Conservation (phyloP, 2,888 invertebrate species). For the Orthonevra nobilis region DNA sequence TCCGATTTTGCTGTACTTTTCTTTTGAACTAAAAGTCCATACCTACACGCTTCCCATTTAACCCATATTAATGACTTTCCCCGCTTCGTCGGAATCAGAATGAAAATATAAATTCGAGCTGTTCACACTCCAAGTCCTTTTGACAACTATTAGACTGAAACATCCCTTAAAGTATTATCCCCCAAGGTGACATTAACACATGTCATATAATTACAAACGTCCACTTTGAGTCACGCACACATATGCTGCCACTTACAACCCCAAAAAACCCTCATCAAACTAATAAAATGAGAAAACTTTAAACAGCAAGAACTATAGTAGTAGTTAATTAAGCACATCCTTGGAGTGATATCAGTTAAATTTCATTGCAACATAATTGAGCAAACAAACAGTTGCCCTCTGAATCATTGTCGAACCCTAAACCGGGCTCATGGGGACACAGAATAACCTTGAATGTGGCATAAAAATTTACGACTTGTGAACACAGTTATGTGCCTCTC, state of each 20-base stretch:
- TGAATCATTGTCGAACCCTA: background rate
- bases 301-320: constrained; percentile 1
- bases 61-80: too few relatives aligned
- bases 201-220: constrained; percentile 32
- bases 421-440: constrained; percentile 1
- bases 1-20: too few relatives aligned
- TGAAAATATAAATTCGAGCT: too few relatives aligned
- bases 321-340: constrained; percentile 42
- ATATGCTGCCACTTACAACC: background rate
- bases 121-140: too few relatives aligned
- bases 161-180: too few relatives aligned
- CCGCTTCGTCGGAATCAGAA: too few relatives aligned
- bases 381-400: too few relatives aligned
- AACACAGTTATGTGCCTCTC: constrained; percentile 9
- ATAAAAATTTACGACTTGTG: too few relatives aligned
- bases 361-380: constrained; percentile 18
- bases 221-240: constrained; percentile 15
- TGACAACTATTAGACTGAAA: too few relatives aligned
- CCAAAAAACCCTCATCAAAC: background rate
- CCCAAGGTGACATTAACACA: constrained; percentile 38
- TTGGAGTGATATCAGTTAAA: constrained; percentile 10
- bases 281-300: background rate
- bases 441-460: background rate
- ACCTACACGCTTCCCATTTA: too few relatives aligned
- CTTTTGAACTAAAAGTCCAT: too few relatives aligned